Conservation (phyloP, 2,113 vertebrate genomes). For the Lathamus discolor region DNA sequence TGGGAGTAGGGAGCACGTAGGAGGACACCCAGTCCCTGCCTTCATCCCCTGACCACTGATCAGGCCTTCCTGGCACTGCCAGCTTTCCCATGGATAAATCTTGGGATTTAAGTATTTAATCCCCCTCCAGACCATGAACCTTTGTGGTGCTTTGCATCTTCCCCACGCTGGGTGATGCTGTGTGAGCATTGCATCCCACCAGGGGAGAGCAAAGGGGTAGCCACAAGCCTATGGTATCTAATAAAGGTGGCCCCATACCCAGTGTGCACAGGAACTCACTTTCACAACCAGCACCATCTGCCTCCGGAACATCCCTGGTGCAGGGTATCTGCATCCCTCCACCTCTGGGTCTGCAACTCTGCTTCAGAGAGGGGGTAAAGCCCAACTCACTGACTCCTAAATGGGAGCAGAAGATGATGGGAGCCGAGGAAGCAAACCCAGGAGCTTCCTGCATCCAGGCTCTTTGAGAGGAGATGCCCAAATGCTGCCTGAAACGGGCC, state of each 20-base stretch:
- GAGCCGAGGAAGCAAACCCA: not conserved
- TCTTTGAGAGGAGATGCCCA: not conserved
- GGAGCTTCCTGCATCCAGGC: accelerated
- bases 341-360: not conserved
- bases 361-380: not conserved
- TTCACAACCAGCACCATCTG: accelerated
- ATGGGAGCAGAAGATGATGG: not conserved
- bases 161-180: not conserved
- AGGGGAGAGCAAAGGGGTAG: not conserved
- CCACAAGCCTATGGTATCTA: not conserved
- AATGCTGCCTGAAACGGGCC: accelerated
- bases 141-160: not conserved
- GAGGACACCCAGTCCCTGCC: not conserved
- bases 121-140: not conserved
- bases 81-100: not conserved
- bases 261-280: not conserved
- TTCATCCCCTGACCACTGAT: not conserved
- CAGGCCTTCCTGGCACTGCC: accelerated
- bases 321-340: not conserved
- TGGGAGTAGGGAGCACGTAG: not conserved
- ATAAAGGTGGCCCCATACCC: accelerated
- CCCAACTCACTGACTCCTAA: not conserved
- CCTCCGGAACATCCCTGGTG: accelerated
- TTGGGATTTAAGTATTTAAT: not conserved
- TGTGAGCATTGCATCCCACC: accelerated